Percentiles rank a stretch among this genome's conserved stretches.
Evolutionary conservation across 1,140 invertebrate genomes (phyloP).

Genomic region (Anadara kagoshimensis): DNA sequence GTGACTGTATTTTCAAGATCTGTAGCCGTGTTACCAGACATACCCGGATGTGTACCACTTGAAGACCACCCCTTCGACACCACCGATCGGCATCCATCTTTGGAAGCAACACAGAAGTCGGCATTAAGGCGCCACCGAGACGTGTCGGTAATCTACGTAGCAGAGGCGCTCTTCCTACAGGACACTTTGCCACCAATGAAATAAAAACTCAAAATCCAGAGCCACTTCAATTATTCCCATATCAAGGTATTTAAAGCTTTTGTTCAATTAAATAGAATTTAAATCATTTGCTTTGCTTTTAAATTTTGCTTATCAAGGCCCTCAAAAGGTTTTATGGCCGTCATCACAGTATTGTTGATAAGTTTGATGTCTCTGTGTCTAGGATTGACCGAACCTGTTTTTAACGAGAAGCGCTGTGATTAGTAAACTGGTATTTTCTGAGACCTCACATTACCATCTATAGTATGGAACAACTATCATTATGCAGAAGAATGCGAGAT

Average conservation of each 20-base stretch:
- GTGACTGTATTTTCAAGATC: too few relatives aligned
- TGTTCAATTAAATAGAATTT: not conserved
- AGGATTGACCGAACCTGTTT: not conserved
- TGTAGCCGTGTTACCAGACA: too few relatives aligned
- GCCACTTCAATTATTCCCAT: constrained; percentile 51
- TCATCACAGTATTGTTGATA: not conserved
- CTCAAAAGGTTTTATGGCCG: too few relatives aligned
- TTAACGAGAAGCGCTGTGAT: not conserved
- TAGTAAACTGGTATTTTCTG: not conserved
- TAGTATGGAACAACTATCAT: too few relatives aligned
- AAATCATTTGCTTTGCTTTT: not conserved
- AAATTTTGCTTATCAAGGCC: not conserved
- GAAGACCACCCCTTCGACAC: constrained; percentile 47
- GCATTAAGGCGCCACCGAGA: constrained; percentile 39
- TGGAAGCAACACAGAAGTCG: constrained; percentile 46
- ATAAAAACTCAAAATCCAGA: constrained; percentile 45
- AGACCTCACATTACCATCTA: not conserved
- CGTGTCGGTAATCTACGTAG: constrained; percentile 43
- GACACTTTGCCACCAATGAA: constrained; percentile 56
- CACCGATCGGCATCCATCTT: constrained; percentile 41
- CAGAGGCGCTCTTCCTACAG: constrained; percentile 52
- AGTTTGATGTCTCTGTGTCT: not conserved
- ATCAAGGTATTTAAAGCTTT: constrained; percentile 45
- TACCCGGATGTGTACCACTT: constrained; percentile 38
- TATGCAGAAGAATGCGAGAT: too few relatives aligned